A percentile compares a stretch with the other conserved stretches of the same genome.
Evolutionary conservation across 2,888 invertebrate genomes (phyloP).

Genomic region (Macaria notata): DNA sequence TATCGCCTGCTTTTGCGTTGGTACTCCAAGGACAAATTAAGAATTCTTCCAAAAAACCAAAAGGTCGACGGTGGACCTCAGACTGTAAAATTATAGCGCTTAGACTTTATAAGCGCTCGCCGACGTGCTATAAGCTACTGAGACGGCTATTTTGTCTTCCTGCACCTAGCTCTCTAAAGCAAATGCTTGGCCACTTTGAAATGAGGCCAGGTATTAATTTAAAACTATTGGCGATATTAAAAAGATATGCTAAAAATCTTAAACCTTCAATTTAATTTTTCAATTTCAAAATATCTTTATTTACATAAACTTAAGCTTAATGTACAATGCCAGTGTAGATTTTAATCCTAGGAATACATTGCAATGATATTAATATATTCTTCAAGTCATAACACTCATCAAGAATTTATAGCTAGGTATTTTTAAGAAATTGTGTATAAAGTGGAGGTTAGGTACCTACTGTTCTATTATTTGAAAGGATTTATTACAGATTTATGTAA

Average conservation of each 20-base stretch:
- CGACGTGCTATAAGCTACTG: neutral
- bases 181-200: neutral
- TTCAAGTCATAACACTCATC: too few relatives aligned
- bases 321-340: too few relatives aligned
- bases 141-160: neutral
- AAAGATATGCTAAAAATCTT: neutral
- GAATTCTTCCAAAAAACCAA: neutral
- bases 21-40: neutral
- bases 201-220: neutral
- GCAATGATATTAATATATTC: too few relatives aligned
- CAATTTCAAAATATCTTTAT: too few relatives aligned
- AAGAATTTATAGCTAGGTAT: too few relatives aligned
- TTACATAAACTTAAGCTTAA: too few relatives aligned
- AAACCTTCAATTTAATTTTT: too few relatives aligned
- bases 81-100: neutral
- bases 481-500: too few relatives aligned
- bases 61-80: neutral
- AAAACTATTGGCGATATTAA: neutral
- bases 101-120: neutral
- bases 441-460: too few relatives aligned
- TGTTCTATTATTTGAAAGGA: too few relatives aligned
- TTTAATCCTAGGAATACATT: too few relatives aligned
- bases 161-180: neutral
- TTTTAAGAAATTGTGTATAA: too few relatives aligned
- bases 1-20: neutral